Evolutionary conservation across 2,888 invertebrate species (phyloP), one percentile per base, ranked within the genome.

Genomic region (Drosophila meridionalis): DNA sequence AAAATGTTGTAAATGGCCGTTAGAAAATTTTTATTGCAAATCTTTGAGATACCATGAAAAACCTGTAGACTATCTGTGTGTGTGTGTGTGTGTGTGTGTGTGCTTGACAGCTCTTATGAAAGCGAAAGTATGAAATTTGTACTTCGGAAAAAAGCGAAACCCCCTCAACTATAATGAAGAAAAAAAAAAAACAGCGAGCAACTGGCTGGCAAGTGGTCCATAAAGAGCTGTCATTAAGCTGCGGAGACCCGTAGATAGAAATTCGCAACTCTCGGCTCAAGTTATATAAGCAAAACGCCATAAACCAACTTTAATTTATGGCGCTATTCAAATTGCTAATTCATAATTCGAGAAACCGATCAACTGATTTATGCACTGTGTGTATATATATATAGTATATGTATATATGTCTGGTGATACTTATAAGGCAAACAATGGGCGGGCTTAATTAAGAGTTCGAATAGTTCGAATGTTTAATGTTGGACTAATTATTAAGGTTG

Each of bases 121-220:
- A 83, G 88, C 83, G 83, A 84, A 84, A 84, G 83, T 89, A 69
- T 75, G 57, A 75, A 84, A 74, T 72, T 78, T 82, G 71, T 67
- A 61, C 78, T 48, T 78, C 50, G 48, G 69, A 43, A 60, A 63
- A 68, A 82, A 69, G 69, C 69, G 65, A 75, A 65, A 68, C 59
- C 59, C 59, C 48, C 45, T 36, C 69, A 68, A 62, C 71, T 36
- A n/a, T 40, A 57, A 53, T 50, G 55, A 59, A 43, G 3, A 14
- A n/a, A 48, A 1, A 30, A 28, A 48, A n/a, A n/a, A 3, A 30
- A 42, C 42, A 6, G 11, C n/a, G 5, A 26, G 26, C 40, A 8
- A 45, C 55, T 43, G 64, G 26, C 76, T 48, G 58, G 66, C 72
- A 83, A 80, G 77, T 82, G 75, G 82, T 60, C 80, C 86, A 73